These are phyloP conservation scores for Parnassius orleans DNA, from an alignment of 2,888 invertebrate species.

Conservation along the genomic window DNA sequence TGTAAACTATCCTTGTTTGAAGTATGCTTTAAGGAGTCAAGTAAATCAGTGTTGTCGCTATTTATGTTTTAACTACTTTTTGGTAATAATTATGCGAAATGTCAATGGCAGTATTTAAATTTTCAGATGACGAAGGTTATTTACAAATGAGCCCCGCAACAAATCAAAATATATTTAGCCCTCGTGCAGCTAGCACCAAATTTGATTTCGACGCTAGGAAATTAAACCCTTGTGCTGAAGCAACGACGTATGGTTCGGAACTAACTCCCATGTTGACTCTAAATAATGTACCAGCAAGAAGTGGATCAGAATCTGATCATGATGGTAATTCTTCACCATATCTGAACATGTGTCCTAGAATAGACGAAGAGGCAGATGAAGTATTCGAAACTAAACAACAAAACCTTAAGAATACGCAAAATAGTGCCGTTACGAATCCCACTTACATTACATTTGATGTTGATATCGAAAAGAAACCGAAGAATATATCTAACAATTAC, in stretches of 20 bases:
- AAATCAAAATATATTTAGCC: slow-evolving; percentile 78
- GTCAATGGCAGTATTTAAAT: slow-evolving; percentile 1
- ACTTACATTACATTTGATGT: slow-evolving; percentile 65
- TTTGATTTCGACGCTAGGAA: slow-evolving; percentile 77
- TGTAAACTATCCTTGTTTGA: not conserved
- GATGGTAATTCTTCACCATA: slow-evolving; percentile 58
- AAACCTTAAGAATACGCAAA: slow-evolving; percentile 57
- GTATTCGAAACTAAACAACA: slow-evolving; percentile 61
- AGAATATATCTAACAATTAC: slow-evolving; percentile 54
- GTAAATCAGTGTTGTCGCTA: slow-evolving; percentile 11
- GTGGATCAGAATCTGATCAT: slow-evolving; percentile 65
- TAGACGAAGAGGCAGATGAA: slow-evolving; percentile 67
- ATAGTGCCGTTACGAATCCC: slow-evolving; percentile 63
- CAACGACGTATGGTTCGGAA: slow-evolving; percentile 62
- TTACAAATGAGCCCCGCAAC: slow-evolving; percentile 81
- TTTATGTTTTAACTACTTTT: not conserved
- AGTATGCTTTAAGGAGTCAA: slow-evolving; percentile 6
- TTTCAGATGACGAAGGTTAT: slow-evolving; percentile 79
- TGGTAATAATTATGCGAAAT: not conserved
- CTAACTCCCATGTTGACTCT: slow-evolving; percentile 78
- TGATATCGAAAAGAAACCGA: slow-evolving; percentile 63
- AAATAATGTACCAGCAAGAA: slow-evolving; percentile 59
- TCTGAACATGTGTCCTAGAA: slow-evolving; percentile 58
- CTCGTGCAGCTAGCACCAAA: slow-evolving; percentile 64
- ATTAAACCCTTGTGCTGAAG: slow-evolving; percentile 52